Evolutionary conservation across 2,888 invertebrate species (phyloP), one percentile per base, ranked within the genome.

Genomic region (Alviniconcha strummeri): DNA sequence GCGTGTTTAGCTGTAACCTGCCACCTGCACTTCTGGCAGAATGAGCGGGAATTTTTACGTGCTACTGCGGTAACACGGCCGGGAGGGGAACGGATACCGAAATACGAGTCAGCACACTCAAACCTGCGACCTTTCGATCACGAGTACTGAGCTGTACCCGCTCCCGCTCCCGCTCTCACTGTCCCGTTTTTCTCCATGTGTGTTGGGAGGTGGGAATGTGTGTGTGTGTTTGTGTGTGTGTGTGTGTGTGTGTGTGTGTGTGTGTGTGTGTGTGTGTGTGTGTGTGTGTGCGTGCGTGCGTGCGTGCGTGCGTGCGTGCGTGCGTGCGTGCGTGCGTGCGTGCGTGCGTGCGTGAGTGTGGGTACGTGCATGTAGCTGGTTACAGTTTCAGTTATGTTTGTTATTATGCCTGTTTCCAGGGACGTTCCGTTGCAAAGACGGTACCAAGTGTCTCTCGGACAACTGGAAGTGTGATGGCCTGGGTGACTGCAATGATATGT

Each of bases 381-480:
- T 76, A 3, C 36, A 11, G 17, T 36, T 74, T 36, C 36, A 36
- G 36, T 1, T 36, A 36, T 36, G 36, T 36, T 36, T 36, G 36
- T 36, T 36, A 36, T 36, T 36, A 36, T 36, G 36, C 36, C 36
- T 36, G 36, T 60, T 80, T 60, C 52, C 82, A 87, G 87, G 83
- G 17, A 83, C 86, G 8, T 87, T 84, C 76, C 84, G 85, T 36
- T 87, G 87, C 77, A 78, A 79, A 19, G 75, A 83, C 79, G 87
- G 87, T 15, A 52, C 56, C 4, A 83, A 78, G 55, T 87, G 87
- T 67, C 52, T 87, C 76, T 86, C 84, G 77, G 71, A 57, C 19
- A 83, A 74, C 15, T 87, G 87, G 87, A 78, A 56, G 54, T 87
- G 87, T 83, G 87, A 87, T 69, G 84, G 85, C 11, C 67, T 60